Base-by-base conservation (phyloP, 2,113 vertebrate species). In the Plectropomus leopardus region DNA sequence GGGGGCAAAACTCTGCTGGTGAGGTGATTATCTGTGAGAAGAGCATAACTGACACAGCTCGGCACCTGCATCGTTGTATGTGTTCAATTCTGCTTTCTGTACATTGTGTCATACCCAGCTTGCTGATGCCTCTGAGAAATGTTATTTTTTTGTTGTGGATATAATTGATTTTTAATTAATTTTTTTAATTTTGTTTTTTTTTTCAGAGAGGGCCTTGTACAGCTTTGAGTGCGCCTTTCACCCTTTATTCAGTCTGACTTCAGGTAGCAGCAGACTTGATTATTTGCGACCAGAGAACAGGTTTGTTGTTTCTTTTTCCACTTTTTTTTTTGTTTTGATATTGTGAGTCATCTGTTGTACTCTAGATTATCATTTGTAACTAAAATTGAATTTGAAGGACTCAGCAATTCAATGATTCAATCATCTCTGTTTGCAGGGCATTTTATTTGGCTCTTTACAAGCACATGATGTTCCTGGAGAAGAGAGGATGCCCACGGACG, bases 381-480 rank as follows among this genome's bases (percentile, higher is more conserved):
- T 45, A 40, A 40, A 82, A 77, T 66, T 36, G 15, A 63, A 16
- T 79, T 67, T 51, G 60, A 55, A 64, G 7, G 26, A 65, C 40
- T 19, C 10, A 54, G 30, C 17, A 60, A 45, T 77, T 51, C 16
- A 70, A 8, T 78, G 24, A 80, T 80, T 65, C 2, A 45, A 13
- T 84, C 1, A 19, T 73, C 7, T 76, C 34, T 81, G 26, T 87
- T 75, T 85, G 26, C 89, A 99, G 98, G 93, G 97, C 97, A 19
- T 99, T 99, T 90, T 99, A 96, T 91, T 92, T 99, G 92, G 95
- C 97, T 73, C 95, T 99, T 58, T 99, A 97, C 89, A 99, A 99
- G 92, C 98, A 99, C 90, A 95, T 98, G 96, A 95, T 95, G 90
- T 99, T 98, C 74, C 92, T 99, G 83, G 98, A 99, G 93, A 99